phyloP scores from a whole-genome alignment of 2,113 vertebrate species.

The Zingel zingel region DNA sequence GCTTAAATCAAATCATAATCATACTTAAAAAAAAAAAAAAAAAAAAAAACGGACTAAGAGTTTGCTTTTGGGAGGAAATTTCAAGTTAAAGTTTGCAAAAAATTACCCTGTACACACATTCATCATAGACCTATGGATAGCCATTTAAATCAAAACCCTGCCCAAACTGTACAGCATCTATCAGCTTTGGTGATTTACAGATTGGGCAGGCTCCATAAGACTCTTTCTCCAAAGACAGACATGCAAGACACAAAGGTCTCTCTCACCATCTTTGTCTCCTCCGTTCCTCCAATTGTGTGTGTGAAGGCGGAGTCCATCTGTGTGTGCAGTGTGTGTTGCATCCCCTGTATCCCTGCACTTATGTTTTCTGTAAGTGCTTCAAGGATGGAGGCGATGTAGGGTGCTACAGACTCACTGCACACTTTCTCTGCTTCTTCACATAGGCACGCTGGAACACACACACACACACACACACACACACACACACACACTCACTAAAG shows the following conservation, averaged over 20 bases:
- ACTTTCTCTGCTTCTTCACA: constrained; percentile 84
- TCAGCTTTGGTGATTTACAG: too few species aligned
- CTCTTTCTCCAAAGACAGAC: neutral
- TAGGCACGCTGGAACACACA: constrained; percentile 81
- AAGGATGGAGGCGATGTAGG: constrained; percentile 89
- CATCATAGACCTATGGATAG: too few species aligned
- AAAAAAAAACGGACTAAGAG: too few species aligned
- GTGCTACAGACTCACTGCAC: constrained; percentile 87
- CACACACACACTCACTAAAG: neutral
- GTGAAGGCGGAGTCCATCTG: constrained; percentile 86
- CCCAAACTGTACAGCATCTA: too few species aligned
- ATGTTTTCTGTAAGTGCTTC: constrained; percentile 91
- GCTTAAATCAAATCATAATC: neutral
- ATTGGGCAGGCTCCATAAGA: neutral
- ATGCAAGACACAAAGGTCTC: neutral
- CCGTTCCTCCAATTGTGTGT: constrained; percentile 78
- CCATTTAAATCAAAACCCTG: too few species aligned
- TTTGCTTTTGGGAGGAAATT: too few species aligned
- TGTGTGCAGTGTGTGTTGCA: constrained; percentile 86
- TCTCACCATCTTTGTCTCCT: constrained; percentile 85
- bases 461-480: constrained; percentile 10
- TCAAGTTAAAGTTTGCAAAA: too few species aligned
- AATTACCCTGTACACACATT: too few species aligned
- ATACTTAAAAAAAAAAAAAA: too few species aligned
- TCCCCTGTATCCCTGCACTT: constrained; percentile 87